Base-by-base conservation (phyloP, 2,113 vertebrate species). In the Lethenteron reissneri region DNA sequence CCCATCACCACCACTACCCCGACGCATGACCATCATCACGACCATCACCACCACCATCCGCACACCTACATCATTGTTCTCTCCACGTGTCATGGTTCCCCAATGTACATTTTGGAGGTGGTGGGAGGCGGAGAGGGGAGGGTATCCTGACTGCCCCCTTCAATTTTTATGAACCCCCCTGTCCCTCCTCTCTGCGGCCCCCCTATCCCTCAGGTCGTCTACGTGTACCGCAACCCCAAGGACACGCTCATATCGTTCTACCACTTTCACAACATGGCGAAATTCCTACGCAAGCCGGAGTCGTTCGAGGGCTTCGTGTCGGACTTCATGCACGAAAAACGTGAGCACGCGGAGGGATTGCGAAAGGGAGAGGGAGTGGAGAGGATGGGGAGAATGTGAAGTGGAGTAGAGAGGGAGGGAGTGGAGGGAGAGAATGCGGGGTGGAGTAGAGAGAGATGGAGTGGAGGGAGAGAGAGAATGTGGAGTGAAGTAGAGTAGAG, bases 181-280 rank as follows among this genome's bases (percentile, higher is more conserved):
- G 15, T 7, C 7, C 62, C 19, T 19, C 19, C 62, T 68, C 62
- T 68, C 62, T 68, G 15, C 62, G 15, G 15, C 62, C 6, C 1
- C 62, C 41, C 56, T 70, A 13, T 70, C 8, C 58, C 17, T 41
- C 73, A 80, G 77, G 76, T 78, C 56, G 75, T 81, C 73, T 81
- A 80, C 73, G 19, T 80, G 11, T 11, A 77, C 17, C 71, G 78
- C 59, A 73, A 80, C 56, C 81, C 81, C 71, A 73, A 74, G 7
- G 80, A 79, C 0, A 76, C 81, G 2, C 12, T 76, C 0, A 74
- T 81, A 9, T 82, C 78, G 1, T 75, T 78, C 41, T 82, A 78
- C 17, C 76, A 82, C 21, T 83, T 82, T 25, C 78, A 75, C 71
- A 79, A 78, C 75, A 78, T 80, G 1, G 81, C 78, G 0, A 72